Percentiles rank a stretch among this genome's conserved stretches.
These are phyloP conservation scores for Pycnonotus jocosus DNA, from an alignment of 2,113 vertebrate genomes.

Conservation along the genomic window DNA sequence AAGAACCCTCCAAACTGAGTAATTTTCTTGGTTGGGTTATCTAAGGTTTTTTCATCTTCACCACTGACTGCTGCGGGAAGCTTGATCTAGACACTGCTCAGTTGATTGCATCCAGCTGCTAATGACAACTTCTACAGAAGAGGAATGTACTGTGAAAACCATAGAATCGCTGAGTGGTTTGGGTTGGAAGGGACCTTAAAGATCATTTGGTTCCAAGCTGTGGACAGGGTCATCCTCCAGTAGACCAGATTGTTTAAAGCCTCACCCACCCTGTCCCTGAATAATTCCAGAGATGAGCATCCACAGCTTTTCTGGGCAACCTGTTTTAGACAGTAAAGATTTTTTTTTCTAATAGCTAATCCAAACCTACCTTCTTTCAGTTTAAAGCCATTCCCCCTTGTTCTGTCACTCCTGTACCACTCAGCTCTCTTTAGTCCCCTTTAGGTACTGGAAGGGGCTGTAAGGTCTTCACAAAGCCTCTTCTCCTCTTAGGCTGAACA, in stretches of 20 bases:
- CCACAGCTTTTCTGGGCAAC: not conserved
- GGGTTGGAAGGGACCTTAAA: not conserved
- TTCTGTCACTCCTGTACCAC: not conserved
- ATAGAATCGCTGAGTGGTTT: not conserved
- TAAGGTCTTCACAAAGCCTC: not conserved
- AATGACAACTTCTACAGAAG: not conserved
- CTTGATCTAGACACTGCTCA: not conserved
- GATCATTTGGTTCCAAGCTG: not conserved
- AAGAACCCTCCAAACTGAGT: not conserved
- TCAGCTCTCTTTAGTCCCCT: not conserved
- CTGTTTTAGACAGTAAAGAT: not conserved
- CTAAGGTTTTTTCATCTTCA: not conserved
- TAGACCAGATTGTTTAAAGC: not conserved
- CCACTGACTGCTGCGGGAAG: not conserved
- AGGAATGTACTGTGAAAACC: not conserved
- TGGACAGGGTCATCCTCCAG: not conserved
- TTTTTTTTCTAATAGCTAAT: not conserved
- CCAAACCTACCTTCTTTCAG: not conserved
- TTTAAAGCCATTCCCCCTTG: not conserved
- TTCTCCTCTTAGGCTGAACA: not conserved
- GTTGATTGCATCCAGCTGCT: not conserved
- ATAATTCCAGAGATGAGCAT: not conserved
- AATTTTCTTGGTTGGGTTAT: not conserved
- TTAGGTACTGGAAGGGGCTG: not conserved
- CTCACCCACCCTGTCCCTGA: not conserved